Conservation (phyloP, 2,888 invertebrate species). For the Leucophenga montana region DNA sequence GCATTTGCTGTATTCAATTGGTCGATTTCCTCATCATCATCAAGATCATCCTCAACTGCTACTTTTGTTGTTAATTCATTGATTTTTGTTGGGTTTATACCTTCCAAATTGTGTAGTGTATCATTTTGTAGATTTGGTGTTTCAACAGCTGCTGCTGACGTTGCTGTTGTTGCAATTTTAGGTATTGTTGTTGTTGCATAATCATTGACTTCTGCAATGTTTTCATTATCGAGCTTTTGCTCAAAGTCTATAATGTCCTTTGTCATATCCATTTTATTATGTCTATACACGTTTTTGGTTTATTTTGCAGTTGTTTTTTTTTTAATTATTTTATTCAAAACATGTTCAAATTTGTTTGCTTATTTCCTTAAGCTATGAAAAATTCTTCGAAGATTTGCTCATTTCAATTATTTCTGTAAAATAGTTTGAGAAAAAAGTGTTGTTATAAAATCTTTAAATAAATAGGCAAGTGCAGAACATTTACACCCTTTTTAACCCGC, state of each 20-base stretch:
- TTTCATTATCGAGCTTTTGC: constrained; percentile 52
- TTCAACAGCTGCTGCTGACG: neutral
- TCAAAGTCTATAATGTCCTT: constrained; percentile 68
- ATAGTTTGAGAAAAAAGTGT: neutral
- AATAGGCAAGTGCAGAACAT: too few species aligned
- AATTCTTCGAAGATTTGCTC: too few species aligned
- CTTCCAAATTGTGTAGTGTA: neutral
- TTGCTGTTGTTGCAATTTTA: too few species aligned
- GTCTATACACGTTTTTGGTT: constrained; percentile 4
- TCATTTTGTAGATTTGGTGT: neutral
- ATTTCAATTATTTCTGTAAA: neutral
- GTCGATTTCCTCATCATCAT: neutral
- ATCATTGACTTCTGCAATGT: constrained; percentile 50
- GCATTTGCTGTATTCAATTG: constrained; percentile 2
- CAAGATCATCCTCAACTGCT: neutral
- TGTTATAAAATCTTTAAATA: neutral
- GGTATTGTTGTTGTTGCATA: too few species aligned
- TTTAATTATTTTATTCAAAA: neutral
- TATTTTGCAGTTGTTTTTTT: constrained; percentile 18
- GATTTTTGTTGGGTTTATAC: too few species aligned
- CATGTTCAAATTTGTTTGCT: neutral
- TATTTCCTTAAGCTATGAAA: too few species aligned
- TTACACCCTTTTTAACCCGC: too few species aligned
- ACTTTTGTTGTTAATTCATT: neutral
- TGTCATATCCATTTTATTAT: constrained; percentile 63